Evolutionary conservation across 2,113 vertebrate species (phyloP).

Genomic region (Mus musculus): GRCm39 chr16:59610501-59611000

Average conservation of each 20-base stretch:
- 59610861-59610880: background rate
- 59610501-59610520: conserved; percentile 77
- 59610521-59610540: conserved; percentile 69
- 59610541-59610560: conserved; percentile 67
- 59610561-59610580: conserved; percentile 52
- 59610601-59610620: background rate
- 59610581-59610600: background rate
- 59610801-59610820: background rate
- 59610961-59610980: background rate
- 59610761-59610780: background rate
- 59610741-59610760: background rate
- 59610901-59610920: background rate
- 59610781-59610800: background rate
- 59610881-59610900: background rate
- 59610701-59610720: background rate
- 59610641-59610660: background rate
- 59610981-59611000: background rate
- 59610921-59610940: background rate
- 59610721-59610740: background rate
- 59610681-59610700: too few species aligned
- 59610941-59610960: background rate
- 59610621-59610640: background rate
- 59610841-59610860: background rate
- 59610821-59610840: background rate
- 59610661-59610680: background rate